These are phyloP conservation scores for Sebastes kiyomatsui DNA, from an alignment of 2,797 vertebrate genomes.

Conservation along the genomic window DNA sequence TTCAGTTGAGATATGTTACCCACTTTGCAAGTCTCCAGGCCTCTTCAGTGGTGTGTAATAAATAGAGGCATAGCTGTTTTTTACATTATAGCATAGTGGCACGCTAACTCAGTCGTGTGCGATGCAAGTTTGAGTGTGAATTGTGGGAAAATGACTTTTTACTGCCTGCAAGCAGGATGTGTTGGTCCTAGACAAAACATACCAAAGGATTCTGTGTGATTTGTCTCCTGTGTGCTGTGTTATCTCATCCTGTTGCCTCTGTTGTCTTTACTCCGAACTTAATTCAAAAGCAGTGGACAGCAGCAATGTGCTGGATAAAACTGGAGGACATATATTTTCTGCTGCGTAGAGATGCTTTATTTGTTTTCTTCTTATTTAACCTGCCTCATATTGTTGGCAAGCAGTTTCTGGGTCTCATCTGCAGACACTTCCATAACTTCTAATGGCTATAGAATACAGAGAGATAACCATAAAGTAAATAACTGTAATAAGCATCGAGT, in stretches of 20 bases:
- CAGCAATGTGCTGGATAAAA: slow-evolving; percentile 23
- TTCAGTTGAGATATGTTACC: slow-evolving; percentile 10
- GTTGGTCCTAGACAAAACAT: slow-evolving; percentile 73
- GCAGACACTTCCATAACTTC: background rate
- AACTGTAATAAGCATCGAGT: background rate
- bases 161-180: slow-evolving; percentile 68
- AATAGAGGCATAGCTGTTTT: background rate
- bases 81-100: background rate
- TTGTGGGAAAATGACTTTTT: slow-evolving; percentile 54
- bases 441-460: background rate
- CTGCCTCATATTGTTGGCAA: background rate
- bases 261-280: slow-evolving; percentile 59
- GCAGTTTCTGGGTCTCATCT: background rate
- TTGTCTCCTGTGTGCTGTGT: slow-evolving; percentile 59
- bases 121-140: slow-evolving; percentile 16
- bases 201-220: slow-evolving; percentile 68
- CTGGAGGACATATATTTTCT: background rate
- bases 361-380: slow-evolving; percentile 32
- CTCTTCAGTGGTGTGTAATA: slow-evolving; percentile 11
- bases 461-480: background rate
- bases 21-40: slow-evolving; percentile 24
- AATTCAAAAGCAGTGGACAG: slow-evolving; percentile 45
- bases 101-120: background rate
- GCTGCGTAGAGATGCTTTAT: slow-evolving; percentile 15
- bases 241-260: slow-evolving; percentile 68